Evolutionary conservation across 2,797 vertebrate genomes (phyloP).

Genomic region (Steatocranus sp.): DNA sequence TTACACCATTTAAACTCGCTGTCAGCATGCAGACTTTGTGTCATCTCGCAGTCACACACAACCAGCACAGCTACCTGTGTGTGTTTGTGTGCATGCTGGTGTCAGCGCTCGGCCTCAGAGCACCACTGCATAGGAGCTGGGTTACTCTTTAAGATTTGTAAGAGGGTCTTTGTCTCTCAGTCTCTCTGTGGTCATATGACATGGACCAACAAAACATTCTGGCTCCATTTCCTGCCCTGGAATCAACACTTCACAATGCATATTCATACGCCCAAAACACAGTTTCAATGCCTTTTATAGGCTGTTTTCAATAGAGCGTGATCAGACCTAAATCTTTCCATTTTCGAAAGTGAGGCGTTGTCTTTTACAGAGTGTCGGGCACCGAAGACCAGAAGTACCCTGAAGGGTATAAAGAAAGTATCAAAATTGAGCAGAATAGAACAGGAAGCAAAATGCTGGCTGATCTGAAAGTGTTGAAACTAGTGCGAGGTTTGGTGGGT

Average conservation of each 20-base stretch:
- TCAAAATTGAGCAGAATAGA: not conserved
- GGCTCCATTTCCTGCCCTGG: constrained; percentile 45
- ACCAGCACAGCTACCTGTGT: not conserved
- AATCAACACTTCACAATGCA: constrained; percentile 24
- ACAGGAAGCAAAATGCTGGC: constrained; percentile 27
- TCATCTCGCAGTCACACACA: not conserved
- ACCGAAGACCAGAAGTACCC: not conserved
- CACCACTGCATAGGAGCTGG: constrained; percentile 16
- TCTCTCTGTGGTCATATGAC: constrained; percentile 63
- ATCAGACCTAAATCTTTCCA: not conserved
- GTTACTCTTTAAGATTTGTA: constrained; percentile 29
- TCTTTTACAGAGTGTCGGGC: not conserved
- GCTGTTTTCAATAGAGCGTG: not conserved
- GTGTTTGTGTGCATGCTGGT: not conserved
- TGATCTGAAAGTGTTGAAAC: constrained; percentile 37
- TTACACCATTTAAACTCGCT: not conserved
- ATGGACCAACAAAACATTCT: constrained; percentile 43
- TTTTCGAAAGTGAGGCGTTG: not conserved
- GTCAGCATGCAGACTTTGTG: not conserved
- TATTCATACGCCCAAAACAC: constrained; percentile 2
- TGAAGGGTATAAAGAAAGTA: not conserved
- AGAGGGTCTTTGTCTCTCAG: constrained; percentile 54
- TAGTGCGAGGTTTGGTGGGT: not conserved
- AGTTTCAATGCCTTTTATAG: not conserved
- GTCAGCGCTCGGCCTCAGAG: not conserved